A percentile compares a stretch with the other conserved stretches of the same genome.
Conservation (phyloP, 2,113 vertebrate species). For the Heteronetta atricapilla region DNA sequence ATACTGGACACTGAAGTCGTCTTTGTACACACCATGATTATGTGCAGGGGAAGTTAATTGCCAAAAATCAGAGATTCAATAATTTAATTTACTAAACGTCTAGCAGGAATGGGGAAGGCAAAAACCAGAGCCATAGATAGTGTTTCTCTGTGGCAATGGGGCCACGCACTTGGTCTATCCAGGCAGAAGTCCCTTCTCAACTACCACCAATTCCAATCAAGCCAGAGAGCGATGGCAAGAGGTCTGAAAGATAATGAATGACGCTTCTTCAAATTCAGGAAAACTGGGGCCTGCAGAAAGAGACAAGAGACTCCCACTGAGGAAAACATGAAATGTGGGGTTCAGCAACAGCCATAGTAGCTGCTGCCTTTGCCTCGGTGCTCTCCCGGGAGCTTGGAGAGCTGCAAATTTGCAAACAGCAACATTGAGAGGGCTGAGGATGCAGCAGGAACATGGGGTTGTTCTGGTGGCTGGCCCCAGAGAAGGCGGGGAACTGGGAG, state of each 20-base stretch:
- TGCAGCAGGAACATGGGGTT: not conserved
- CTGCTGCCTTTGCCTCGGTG: not conserved
- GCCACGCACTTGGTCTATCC: not conserved
- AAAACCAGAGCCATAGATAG: not conserved
- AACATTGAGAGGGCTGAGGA: not conserved
- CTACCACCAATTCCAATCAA: not conserved
- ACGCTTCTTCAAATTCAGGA: not conserved
- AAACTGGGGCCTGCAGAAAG: not conserved
- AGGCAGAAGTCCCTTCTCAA: not conserved
- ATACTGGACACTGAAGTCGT: not conserved
- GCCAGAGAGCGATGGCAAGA: not conserved
- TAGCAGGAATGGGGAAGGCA: not conserved
- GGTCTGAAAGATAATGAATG: not conserved
- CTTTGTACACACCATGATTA: rapidly evolving
- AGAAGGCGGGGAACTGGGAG: not conserved
- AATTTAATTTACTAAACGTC: not conserved
- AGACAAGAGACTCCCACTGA: not conserved
- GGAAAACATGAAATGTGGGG: not conserved
- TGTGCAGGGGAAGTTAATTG: not conserved
- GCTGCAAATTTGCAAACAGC: not conserved
- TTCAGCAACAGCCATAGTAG: not conserved
- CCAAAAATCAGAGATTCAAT: not conserved
- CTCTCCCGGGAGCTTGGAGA: not conserved
- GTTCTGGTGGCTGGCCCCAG: not conserved
- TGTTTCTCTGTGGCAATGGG: not conserved